phyloP scores from a whole-genome alignment of 2,113 vertebrate species.

The Grammomys dolichurus region DNA sequence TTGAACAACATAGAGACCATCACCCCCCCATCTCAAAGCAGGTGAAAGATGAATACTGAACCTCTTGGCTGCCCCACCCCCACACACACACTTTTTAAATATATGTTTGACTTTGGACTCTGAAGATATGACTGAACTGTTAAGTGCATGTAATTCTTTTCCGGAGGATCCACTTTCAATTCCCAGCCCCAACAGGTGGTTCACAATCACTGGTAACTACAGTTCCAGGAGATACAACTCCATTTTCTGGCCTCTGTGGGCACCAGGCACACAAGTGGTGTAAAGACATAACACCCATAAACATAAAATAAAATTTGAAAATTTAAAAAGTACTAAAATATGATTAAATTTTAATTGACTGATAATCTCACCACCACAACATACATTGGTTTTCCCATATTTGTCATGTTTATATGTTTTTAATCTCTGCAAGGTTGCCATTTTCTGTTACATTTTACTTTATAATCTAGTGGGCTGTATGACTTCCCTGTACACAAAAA shows the following conservation, averaged over 20 bases:
- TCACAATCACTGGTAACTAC: not conserved
- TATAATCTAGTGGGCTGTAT: not conserved
- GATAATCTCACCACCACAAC: not conserved
- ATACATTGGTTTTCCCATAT: not conserved
- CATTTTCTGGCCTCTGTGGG: not conserved
- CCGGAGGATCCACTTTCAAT: not conserved
- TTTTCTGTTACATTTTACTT: constrained; percentile 33
- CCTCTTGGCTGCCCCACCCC: not conserved
- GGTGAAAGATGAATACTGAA: not conserved
- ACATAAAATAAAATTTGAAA: not conserved
- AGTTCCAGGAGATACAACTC: not conserved
- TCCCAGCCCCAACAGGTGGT: not conserved
- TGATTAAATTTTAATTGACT: constrained; percentile 14
- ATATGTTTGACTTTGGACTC: not conserved
- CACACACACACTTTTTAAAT: not conserved
- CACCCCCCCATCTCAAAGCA: not conserved
- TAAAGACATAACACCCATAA: not conserved
- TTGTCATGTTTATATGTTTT: not conserved
- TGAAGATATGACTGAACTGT: not conserved
- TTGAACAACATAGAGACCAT: not conserved
- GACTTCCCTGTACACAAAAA: not conserved
- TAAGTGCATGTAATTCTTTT: not conserved
- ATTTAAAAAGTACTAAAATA: not conserved
- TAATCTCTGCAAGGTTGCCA: not conserved
- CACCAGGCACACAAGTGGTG: not conserved